Evolutionary conservation across 2,888 invertebrate genomes (phyloP).

Genomic region (Timema cristinae): DNA sequence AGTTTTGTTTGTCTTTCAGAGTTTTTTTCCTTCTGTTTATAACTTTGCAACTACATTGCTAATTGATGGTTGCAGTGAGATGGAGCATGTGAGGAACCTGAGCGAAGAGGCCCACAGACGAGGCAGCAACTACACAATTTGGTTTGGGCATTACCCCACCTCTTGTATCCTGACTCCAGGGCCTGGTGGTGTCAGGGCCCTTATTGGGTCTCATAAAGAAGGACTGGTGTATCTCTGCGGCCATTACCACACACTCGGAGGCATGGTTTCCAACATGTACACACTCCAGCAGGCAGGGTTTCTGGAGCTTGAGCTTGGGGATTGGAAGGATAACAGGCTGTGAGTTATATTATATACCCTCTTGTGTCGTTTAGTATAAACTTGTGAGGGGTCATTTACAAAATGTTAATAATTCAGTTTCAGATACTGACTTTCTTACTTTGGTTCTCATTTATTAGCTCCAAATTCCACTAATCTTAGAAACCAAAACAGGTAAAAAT

Average conservation of each 20-base stretch:
- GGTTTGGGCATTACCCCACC: slow-evolving; percentile 91
- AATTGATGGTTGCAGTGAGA: slow-evolving; percentile 27
- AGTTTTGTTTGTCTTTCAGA: no score
- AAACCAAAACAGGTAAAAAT: no score
- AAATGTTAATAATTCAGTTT: no score
- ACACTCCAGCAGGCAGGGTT: slow-evolving; percentile 77
- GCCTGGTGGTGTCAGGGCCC: slow-evolving; percentile 48
- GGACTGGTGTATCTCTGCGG: slow-evolving; percentile 82
- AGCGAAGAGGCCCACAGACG: slow-evolving; percentile 23
- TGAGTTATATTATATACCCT: slow-evolving; percentile 43
- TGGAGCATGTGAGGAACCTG: slow-evolving; percentile 46
- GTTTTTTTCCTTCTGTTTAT: no score
- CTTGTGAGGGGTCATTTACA: no score
- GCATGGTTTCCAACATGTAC: slow-evolving; percentile 78
- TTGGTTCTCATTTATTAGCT: no score
- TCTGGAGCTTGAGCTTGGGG: slow-evolving; percentile 83
- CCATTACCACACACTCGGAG: slow-evolving; percentile 81
- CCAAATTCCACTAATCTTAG: no score
- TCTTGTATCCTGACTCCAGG: slow-evolving; percentile 70
- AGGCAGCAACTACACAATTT: slow-evolving; percentile 59
- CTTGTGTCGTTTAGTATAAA: no score
- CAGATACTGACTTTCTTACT: no score
- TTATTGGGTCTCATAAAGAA: slow-evolving; percentile 56
- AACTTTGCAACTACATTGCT: no score
- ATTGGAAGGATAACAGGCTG: slow-evolving; percentile 90